Percentiles rank a stretch among this genome's conserved stretches.
Evolutionary conservation across 2,113 vertebrate genomes (phyloP).

Genomic region (Oryzias curvinotus): DNA sequence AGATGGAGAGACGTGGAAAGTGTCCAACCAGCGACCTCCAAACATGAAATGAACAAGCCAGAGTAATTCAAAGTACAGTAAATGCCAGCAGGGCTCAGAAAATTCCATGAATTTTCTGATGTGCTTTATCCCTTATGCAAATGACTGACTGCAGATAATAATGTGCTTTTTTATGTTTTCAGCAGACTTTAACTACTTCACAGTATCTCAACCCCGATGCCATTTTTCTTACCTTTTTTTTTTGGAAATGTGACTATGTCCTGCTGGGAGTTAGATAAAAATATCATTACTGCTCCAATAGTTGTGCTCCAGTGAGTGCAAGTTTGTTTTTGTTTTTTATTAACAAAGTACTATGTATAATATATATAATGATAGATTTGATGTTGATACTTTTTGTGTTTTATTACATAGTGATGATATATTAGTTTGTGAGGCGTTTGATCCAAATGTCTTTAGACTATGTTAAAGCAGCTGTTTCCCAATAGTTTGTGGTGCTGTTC

Average conservation of each 20-base stretch:
- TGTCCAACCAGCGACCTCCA: slow-evolving; percentile 57
- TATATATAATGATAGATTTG: no score
- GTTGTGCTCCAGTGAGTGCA: no score
- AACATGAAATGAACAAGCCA: slow-evolving; percentile 55
- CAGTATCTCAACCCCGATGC: neutral
- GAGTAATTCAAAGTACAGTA: slow-evolving; percentile 41
- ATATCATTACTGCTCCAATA: neutral
- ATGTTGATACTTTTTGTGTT: no score
- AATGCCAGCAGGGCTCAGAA: slow-evolving; percentile 13
- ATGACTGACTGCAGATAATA: slow-evolving; percentile 1
- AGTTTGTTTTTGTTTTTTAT: no score
- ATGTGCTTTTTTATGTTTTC: slow-evolving; percentile 3
- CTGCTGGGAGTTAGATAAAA: slow-evolving; percentile 1
- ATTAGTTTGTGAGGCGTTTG: no score
- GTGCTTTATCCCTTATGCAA: slow-evolving; percentile 22
- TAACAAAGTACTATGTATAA: no score
- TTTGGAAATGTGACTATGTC: neutral
- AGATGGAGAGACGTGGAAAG: slow-evolving; percentile 65
- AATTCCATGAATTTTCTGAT: slow-evolving; percentile 14
- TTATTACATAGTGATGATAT: no score
- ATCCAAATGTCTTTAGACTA: no score
- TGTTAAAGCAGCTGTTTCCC: no score
- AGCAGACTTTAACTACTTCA: neutral
- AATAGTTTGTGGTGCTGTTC: no score
- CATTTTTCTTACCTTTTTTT: neutral